A percentile compares a stretch with the other conserved stretches of the same genome.
phyloP scores from a whole-genome alignment of 2,888 invertebrate genomes.

The Rhimphoctona megacephalus region DNA sequence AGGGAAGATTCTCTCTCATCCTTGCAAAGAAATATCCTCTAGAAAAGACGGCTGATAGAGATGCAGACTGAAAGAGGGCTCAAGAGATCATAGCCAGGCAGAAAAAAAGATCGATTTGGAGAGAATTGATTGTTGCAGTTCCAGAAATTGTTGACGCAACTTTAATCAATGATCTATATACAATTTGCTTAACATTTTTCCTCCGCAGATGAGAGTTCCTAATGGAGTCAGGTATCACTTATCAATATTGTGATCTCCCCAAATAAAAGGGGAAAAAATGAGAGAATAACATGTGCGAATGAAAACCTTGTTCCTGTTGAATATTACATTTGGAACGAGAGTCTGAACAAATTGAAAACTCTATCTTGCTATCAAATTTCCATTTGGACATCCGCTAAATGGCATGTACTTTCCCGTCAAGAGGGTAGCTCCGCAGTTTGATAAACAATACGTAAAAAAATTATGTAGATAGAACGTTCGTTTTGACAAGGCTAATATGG shows the following conservation, averaged over 20 bases:
- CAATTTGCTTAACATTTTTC: conserved; percentile 3
- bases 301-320: conserved; percentile 46
- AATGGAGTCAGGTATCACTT: conserved; percentile 1
- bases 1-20: conserved; percentile 25
- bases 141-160: neutral
- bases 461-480: neutral
- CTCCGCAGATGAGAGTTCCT: neutral
- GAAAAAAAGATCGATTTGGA: conserved; percentile 13
- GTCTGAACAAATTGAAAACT: conserved; percentile 46
- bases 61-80: neutral
- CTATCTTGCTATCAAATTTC: conserved; percentile 48
- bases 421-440: neutral
- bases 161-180: neutral
- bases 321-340: conserved; percentile 27
- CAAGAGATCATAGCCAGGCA: neutral
- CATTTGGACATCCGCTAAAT: conserved; percentile 33
- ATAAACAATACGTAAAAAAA: conserved; percentile 19
- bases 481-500: neutral
- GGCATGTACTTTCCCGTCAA: conserved; percentile 6
- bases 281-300: conserved; percentile 37
- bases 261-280: neutral
- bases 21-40: conserved; percentile 18
- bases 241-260: neutral
- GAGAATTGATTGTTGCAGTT: conserved; percentile 13
- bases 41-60: conserved; percentile 6